Evolutionary conservation across 2,113 vertebrate species (phyloP), one percentile per base, ranked within the genome.

Genomic region (Pachypanchax playfairii): DNA sequence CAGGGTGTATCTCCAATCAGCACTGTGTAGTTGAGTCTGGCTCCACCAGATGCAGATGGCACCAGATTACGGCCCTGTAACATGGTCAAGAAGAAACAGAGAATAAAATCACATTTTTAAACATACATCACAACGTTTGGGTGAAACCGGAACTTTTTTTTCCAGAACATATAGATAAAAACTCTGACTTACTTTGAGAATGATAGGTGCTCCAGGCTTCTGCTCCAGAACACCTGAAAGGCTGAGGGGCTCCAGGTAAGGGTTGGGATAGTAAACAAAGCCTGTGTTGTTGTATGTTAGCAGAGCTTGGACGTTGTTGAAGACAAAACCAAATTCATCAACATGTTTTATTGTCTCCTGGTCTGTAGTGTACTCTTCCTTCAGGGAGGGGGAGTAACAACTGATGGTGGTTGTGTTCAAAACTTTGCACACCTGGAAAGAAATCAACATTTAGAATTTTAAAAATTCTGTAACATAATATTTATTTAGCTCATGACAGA

Each of bases 251-350:
- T 99, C 97, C 6, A 98, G 95, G 8, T 93, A 95, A 0, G 97
- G 97, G 84, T 99, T 95, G 65, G 97, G 96, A 74, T 98, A 98
- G 88, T 97, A 99, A 59, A 95, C 87, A 70, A 99, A 98, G 86
- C 94, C 95, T 18, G 95, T 98, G 89, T 94, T 94, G 1, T 96
- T 97, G 89, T 96, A 98, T 47, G 94, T 90, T n/a, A 97, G 92
- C 83, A 99, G 89, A 25, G 95, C 90, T 65, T 98, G 97, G 47
- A 98, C 97, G 1, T 98, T 98, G 91, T 99, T 98, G 72, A 99
- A 99, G 85, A 99, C 92, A 4, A 99, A 99, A 7, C 97, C 97
- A 17, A 99, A 95, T 90, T 98, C 97, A 0, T 99, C 96, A 0
- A 96, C 96, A 1, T 94, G 92, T 69, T 96, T 96, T 21, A 96